phyloP scores from a whole-genome alignment of 2,888 invertebrate species.

The Stegana nigrithorax region DNA sequence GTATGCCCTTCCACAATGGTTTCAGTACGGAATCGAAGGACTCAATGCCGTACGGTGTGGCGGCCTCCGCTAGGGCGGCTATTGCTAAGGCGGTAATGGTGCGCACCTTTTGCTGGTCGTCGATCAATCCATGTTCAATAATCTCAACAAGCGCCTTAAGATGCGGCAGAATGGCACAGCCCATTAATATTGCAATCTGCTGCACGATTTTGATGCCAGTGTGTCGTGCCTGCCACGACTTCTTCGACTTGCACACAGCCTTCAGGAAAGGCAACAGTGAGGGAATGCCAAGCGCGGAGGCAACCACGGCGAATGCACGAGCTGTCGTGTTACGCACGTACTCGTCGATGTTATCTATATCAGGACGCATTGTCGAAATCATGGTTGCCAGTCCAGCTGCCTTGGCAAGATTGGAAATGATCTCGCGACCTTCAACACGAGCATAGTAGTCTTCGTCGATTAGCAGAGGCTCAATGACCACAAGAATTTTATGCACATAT shows the following conservation, averaged over 20 bases:
- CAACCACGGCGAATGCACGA: slow-evolving; percentile 99
- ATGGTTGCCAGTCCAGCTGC: slow-evolving; percentile 99
- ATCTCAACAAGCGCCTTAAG: slow-evolving; percentile 98
- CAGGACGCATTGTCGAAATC: slow-evolving; percentile 99
- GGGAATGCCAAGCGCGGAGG: slow-evolving; percentile 97
- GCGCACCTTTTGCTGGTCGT: slow-evolving; percentile 97
- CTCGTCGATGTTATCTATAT: slow-evolving; percentile 99
- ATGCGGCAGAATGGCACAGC: slow-evolving; percentile 98
- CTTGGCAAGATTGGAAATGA: slow-evolving; percentile 98
- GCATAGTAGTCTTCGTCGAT: slow-evolving; percentile 99
- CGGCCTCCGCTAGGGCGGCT: slow-evolving; percentile 98
- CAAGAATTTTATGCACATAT: slow-evolving; percentile 99
- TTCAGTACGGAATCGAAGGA: slow-evolving; percentile 99
- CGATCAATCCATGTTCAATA: slow-evolving; percentile 97
- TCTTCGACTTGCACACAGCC: slow-evolving; percentile 98
- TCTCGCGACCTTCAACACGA: slow-evolving; percentile 98
- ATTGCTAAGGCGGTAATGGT: slow-evolving; percentile 99
- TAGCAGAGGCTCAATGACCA: slow-evolving; percentile 97
- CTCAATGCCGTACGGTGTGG: slow-evolving; percentile 99
- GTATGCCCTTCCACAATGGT: slow-evolving; percentile 98
- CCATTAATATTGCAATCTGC: slow-evolving; percentile 99
- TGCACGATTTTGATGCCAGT: slow-evolving; percentile 99
- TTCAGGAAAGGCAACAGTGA: slow-evolving; percentile 97
- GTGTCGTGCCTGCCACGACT: slow-evolving; percentile 98
- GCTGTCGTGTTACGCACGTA: slow-evolving; percentile 99